These are phyloP conservation scores for Myanophis thanlyinensis DNA, from an alignment of 2,113 vertebrate genomes.

Conservation along the genomic window DNA sequence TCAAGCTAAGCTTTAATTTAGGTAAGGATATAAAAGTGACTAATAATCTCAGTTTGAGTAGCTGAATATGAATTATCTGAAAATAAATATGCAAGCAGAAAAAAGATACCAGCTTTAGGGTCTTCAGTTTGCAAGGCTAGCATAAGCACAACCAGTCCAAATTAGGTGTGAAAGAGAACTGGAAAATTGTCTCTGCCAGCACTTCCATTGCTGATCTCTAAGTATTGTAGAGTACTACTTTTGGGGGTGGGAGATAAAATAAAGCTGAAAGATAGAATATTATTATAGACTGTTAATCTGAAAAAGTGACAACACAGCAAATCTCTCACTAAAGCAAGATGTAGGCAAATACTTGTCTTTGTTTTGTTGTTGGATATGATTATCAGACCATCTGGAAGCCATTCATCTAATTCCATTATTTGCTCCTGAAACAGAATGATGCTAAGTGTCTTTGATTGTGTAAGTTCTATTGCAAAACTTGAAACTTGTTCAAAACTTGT, in stretches of 20 bases:
- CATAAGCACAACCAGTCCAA: neutral
- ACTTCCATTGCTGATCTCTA: neutral
- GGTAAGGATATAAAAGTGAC: neutral
- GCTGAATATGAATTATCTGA: neutral
- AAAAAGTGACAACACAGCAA: neutral
- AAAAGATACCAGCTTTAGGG: slow-evolving; percentile 1
- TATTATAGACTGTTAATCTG: neutral
- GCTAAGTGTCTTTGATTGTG: neutral
- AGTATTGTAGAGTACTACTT: neutral
- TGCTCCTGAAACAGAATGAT: no score
- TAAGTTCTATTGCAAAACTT: neutral
- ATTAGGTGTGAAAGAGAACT: neutral
- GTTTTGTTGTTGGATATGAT: neutral
- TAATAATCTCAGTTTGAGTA: neutral
- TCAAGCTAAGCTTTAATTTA: neutral
- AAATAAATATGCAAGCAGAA: neutral
- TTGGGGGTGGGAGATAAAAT: neutral
- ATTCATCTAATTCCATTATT: neutral
- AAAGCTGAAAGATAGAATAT: neutral
- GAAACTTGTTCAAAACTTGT: neutral
- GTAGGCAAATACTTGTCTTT: neutral
- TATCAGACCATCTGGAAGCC: neutral
- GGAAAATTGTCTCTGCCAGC: neutral
- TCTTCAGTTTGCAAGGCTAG: neutral
- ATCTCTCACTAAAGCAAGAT: neutral